Conservation (phyloP, 2,888 invertebrate genomes). For the Lottia scabra region DNA sequence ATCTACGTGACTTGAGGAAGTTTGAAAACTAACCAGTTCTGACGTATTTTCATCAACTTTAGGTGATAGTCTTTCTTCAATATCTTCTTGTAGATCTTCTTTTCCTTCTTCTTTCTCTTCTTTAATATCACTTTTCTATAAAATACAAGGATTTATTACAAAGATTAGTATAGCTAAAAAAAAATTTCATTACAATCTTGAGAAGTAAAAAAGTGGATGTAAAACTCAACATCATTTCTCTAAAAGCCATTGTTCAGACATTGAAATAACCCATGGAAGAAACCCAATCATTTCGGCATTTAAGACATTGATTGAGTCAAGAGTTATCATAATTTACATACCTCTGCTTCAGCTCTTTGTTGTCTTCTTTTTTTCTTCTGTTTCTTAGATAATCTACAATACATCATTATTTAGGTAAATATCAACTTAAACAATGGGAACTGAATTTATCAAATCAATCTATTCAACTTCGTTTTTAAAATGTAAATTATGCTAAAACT, state of each 20-base stretch:
- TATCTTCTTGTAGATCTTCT: conserved; percentile 4
- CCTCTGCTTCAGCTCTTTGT: conserved; percentile 35
- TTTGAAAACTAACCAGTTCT: neutral
- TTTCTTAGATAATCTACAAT: conserved; percentile 59
- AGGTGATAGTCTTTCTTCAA: neutral
- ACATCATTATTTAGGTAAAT: neutral
- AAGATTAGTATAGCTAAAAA: too few species aligned
- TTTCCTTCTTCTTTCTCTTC: conserved; percentile 12
- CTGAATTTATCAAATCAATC: too few species aligned
- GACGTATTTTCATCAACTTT: neutral
- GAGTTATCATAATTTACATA: neutral
- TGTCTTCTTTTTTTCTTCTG: conserved; percentile 63
- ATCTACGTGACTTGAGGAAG: neutral
- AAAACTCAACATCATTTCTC: too few species aligned
- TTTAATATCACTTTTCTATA: conserved; percentile 8
- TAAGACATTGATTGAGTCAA: too few species aligned
- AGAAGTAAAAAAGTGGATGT: too few species aligned
- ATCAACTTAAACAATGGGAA: too few species aligned
- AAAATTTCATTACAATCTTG: too few species aligned
- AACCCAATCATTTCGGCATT: too few species aligned
- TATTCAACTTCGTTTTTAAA: too few species aligned
- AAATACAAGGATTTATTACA: neutral
- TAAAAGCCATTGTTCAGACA: too few species aligned
- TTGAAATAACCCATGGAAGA: too few species aligned
- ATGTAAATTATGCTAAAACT: too few species aligned